Conservation (phyloP, 2,888 invertebrate species). For the Scaptomyza caliginosa region DNA sequence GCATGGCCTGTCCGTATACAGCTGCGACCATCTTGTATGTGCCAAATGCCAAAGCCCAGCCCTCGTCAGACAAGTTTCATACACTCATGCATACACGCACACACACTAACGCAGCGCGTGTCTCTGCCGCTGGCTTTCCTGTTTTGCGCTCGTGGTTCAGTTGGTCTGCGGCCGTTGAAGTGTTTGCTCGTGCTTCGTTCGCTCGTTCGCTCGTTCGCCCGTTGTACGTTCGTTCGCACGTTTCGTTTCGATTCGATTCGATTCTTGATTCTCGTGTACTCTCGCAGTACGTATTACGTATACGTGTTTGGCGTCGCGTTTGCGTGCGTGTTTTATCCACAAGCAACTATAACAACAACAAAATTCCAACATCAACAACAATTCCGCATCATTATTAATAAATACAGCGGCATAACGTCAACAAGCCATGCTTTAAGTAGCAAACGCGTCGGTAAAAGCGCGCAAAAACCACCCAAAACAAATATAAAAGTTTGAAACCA, state of each 20-base stretch:
- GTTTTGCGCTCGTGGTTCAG: conserved; percentile 78
- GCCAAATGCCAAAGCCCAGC: conserved; percentile 71
- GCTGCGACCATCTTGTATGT: conserved; percentile 76
- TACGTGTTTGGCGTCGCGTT: conserved; percentile 54
- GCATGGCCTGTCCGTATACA: conserved; percentile 35
- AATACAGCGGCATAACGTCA: conserved; percentile 31
- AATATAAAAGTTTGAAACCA: conserved; percentile 5
- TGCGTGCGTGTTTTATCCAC: conserved; percentile 33
- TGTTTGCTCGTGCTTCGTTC: conserved; percentile 62
- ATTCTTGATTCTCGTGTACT: conserved; percentile 26
- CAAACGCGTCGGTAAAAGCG: conserved; percentile 70
- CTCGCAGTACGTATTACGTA: conserved; percentile 51
- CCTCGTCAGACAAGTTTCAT: conserved; percentile 74
- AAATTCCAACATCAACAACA: conserved; percentile 22
- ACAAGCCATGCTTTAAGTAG: conserved; percentile 39
- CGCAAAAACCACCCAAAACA: conserved; percentile 41
- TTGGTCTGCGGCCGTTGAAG: conserved; percentile 84
- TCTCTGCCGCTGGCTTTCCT: conserved; percentile 65
- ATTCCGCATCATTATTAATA: conserved; percentile 21
- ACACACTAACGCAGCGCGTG: conserved; percentile 20
- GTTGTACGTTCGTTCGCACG: conserved; percentile 34
- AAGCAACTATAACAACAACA: conserved; percentile 27
- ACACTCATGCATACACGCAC: conserved; percentile 16
- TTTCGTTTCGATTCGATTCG: conserved; percentile 35
- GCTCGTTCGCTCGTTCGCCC: conserved; percentile 56